A percentile compares a stretch with the other conserved stretches of the same genome.
These are phyloP conservation scores for Rhinolophus sinicus DNA, from an alignment of 2,113 vertebrate genomes.

Conservation along the genomic window DNA sequence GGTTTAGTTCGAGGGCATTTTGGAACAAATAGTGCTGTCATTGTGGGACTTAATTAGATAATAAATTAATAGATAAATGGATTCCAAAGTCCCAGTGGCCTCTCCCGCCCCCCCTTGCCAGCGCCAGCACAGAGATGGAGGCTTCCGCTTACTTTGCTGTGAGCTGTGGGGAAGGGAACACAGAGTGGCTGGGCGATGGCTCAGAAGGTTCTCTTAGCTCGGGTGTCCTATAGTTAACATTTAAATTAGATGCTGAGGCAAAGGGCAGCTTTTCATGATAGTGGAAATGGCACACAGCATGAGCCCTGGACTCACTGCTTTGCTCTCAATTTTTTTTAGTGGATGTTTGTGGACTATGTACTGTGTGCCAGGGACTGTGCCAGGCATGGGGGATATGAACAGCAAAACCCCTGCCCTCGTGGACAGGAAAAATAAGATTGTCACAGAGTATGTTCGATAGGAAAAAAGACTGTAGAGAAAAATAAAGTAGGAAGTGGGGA, in stretches of 20 bases:
- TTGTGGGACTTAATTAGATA: constrained; percentile 86
- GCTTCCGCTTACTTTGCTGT: constrained; percentile 67
- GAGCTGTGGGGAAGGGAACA: constrained; percentile 68
- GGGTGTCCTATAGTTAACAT: background rate
- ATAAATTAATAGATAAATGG: constrained; percentile 90
- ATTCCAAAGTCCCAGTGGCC: constrained; percentile 82
- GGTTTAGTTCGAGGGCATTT: constrained; percentile 86
- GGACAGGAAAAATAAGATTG: background rate
- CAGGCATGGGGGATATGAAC: background rate
- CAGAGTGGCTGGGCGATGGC: constrained; percentile 1
- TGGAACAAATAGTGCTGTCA: constrained; percentile 86
- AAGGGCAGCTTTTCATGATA: background rate
- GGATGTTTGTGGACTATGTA: background rate
- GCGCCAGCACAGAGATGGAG: constrained; percentile 71
- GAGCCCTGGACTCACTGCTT: background rate
- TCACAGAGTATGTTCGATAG: background rate
- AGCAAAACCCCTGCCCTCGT: background rate
- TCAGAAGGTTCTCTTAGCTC: background rate
- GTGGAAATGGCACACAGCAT: background rate
- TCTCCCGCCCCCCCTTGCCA: constrained; percentile 66
- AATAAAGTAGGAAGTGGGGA: background rate
- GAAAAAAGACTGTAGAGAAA: background rate
- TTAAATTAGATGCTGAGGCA: background rate
- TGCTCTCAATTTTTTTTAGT: background rate
- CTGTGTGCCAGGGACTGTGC: background rate